Conservation (phyloP, 2,797 vertebrate genomes). For the Heterohyrax brucei region DNA sequence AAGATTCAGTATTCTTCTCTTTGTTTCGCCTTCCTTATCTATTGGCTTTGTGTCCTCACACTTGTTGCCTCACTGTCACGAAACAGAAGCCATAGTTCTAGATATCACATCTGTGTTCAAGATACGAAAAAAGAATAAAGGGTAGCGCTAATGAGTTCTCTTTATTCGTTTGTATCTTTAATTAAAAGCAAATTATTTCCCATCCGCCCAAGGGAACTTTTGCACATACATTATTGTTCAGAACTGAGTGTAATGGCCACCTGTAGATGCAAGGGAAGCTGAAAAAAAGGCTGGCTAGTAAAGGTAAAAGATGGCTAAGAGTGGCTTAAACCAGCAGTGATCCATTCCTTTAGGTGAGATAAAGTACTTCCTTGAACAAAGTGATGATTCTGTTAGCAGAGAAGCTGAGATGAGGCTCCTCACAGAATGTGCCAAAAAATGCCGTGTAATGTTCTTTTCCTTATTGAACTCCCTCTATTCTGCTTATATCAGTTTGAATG, state of each 20-base stretch:
- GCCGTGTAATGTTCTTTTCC: not conserved
- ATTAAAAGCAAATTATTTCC: not conserved
- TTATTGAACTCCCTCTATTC: conserved; percentile 17
- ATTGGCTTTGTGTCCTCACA: not conserved
- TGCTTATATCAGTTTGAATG: conserved; percentile 25
- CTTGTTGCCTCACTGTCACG: not conserved
- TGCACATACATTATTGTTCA: not conserved
- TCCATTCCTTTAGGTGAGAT: not conserved
- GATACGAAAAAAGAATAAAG: not conserved
- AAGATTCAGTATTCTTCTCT: not conserved
- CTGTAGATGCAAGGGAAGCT: not conserved
- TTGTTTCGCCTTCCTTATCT: not conserved
- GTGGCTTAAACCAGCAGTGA: conserved; percentile 1
- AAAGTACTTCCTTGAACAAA: not conserved
- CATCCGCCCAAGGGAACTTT: not conserved
- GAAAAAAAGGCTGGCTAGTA: not conserved
- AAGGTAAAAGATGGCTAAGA: not conserved
- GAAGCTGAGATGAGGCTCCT: not conserved
- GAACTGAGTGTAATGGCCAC: not conserved
- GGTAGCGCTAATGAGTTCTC: not conserved
- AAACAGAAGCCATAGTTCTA: not conserved
- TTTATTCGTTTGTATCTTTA: conserved; percentile 1
- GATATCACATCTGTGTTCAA: not conserved
- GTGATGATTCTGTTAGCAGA: not conserved
- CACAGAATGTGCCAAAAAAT: not conserved